phyloP scores from a whole-genome alignment of 2,797 vertebrate genomes.

The Trachops cirrhosus region DNA sequence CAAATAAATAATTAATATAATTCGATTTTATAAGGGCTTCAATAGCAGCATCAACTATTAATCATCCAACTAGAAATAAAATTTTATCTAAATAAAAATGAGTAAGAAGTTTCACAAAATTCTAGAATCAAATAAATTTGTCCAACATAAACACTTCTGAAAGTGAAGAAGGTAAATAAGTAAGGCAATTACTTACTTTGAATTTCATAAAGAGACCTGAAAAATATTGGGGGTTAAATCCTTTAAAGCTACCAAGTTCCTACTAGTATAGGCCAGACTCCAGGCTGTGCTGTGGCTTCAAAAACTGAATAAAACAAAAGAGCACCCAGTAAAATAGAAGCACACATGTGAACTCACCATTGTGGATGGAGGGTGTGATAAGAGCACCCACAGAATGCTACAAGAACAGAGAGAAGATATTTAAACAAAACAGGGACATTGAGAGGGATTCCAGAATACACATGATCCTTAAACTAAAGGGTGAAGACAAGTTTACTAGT shows the following conservation, averaged over 20 bases:
- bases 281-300: background rate
- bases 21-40: background rate
- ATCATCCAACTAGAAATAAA: background rate
- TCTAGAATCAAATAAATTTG: background rate
- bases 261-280: background rate
- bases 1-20: constrained; percentile 40
- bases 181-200: background rate
- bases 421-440: background rate
- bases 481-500: background rate
- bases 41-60: background rate
- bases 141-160: background rate
- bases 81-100: background rate
- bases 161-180: background rate
- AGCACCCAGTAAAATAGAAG: background rate
- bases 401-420: background rate
- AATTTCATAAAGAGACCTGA: background rate
- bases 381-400: background rate
- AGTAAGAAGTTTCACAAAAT: background rate
- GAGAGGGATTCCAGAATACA: background rate
- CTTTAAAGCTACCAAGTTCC: background rate
- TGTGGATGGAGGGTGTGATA: background rate
- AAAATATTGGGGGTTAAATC: background rate
- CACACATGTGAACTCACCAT: background rate
- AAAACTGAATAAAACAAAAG: background rate
- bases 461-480: background rate